These are phyloP conservation scores for Hymenochirus boettgeri DNA, from an alignment of 2,113 vertebrate genomes.

Conservation along the genomic window DNA sequence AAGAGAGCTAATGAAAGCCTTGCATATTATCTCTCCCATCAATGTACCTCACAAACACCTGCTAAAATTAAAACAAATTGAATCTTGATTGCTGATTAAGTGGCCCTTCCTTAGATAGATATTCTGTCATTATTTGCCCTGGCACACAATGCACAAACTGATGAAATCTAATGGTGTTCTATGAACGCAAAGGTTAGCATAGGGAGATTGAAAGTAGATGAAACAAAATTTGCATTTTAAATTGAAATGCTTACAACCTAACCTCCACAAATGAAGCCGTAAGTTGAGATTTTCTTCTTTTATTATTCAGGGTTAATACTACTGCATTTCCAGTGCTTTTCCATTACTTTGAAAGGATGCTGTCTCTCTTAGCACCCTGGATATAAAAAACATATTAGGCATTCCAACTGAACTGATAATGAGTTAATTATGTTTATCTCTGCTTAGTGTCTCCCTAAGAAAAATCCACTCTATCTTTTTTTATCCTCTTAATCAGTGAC, in stretches of 20 bases:
- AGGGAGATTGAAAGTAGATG: slow-evolving; percentile 60
- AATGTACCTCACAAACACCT: slow-evolving; percentile 83
- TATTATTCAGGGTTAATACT: neutral
- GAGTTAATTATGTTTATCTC: no score
- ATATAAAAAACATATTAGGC: no score
- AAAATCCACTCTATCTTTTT: no score
- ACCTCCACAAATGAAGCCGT: slow-evolving; percentile 45
- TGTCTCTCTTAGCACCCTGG: no score
- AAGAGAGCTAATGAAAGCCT: slow-evolving; percentile 86
- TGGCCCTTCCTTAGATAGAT: slow-evolving; percentile 83
- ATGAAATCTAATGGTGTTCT: slow-evolving; percentile 68
- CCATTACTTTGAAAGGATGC: no score
- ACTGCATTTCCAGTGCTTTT: no score
- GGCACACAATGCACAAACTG: slow-evolving; percentile 75
- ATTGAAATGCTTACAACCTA: slow-evolving; percentile 64
- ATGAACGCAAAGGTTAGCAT: slow-evolving; percentile 68
- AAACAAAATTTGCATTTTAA: slow-evolving; percentile 54
- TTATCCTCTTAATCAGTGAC: no score
- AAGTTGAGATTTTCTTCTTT: neutral
- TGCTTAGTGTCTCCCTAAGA: no score
- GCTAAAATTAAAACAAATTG: slow-evolving; percentile 89
- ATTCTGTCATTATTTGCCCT: slow-evolving; percentile 82
- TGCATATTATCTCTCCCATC: slow-evolving; percentile 84
- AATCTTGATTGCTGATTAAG: slow-evolving; percentile 93
- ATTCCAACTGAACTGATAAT: no score